Evolutionary conservation across 2,797 vertebrate species (phyloP).

Genomic region (Alcedo quadribrachys): DNA sequence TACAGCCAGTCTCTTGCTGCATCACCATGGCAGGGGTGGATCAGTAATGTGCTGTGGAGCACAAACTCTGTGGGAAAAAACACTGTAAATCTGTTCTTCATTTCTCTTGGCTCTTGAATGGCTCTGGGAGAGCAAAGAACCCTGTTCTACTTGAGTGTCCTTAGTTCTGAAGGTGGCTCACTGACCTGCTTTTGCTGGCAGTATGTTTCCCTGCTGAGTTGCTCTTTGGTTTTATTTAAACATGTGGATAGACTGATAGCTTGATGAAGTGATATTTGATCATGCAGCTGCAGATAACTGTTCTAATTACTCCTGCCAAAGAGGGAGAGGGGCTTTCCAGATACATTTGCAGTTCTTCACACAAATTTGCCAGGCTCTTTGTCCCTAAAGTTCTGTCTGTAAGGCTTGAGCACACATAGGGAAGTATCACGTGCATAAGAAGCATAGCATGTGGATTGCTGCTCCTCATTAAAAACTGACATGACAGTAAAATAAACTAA

Average conservation of each 20-base stretch:
- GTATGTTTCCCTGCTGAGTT: neutral
- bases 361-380: neutral
- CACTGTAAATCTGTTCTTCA: neutral
- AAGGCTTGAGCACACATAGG: neutral
- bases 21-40: neutral
- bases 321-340: neutral
- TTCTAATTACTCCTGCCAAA: neutral
- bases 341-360: neutral
- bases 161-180: neutral
- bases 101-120: neutral
- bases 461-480: neutral
- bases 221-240: slow-evolving; percentile 1
- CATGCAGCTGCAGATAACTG: neutral
- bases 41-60: neutral
- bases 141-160: neutral
- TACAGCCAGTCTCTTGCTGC: neutral
- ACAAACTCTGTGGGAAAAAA: neutral
- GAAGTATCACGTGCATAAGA: rapidly evolving
- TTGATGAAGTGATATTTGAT: neutral
- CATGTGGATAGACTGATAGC: neutral
- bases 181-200: slow-evolving; percentile 1
- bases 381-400: neutral
- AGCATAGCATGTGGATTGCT: neutral
- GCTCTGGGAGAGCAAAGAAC: neutral
- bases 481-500: neutral